phyloP scores from a whole-genome alignment of 2,797 vertebrate species.

The Hapalemur alaotrensis region DNA sequence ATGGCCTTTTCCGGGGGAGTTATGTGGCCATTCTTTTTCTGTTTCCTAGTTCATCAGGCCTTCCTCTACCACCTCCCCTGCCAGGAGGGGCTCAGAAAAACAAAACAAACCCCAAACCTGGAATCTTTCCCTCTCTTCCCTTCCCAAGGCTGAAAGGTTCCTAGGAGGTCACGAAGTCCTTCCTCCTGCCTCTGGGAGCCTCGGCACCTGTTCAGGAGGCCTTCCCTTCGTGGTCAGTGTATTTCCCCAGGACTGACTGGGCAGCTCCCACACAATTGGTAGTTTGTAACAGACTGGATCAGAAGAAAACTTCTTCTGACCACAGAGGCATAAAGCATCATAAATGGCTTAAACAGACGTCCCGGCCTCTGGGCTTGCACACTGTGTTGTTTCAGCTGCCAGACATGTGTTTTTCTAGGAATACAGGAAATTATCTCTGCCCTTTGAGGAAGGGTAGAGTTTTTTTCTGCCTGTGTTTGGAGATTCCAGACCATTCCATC shows the following conservation, averaged over 20 bases:
- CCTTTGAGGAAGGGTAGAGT: slow-evolving; percentile 53
- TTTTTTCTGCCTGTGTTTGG: slow-evolving; percentile 14
- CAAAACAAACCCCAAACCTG: not conserved
- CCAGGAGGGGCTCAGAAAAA: not conserved
- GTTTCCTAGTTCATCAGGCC: not conserved
- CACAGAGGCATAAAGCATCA: not conserved
- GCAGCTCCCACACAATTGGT: not conserved
- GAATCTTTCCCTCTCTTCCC: not conserved
- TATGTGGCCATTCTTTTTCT: not conserved
- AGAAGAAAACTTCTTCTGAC: not conserved
- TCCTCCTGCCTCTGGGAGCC: not conserved
- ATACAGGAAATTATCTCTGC: slow-evolving; percentile 67
- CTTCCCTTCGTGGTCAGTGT: not conserved
- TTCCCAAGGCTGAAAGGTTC: not conserved
- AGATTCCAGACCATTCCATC: not conserved
- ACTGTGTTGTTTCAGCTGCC: slow-evolving; percentile 53
- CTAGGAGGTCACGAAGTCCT: accelerated
- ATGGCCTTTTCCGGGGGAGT: not conserved
- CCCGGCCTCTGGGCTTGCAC: not conserved
- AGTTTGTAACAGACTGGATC: not conserved
- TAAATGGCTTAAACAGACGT: slow-evolving; percentile 54
- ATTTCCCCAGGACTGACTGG: not conserved
- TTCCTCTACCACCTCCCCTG: not conserved
- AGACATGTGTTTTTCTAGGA: slow-evolving; percentile 71
- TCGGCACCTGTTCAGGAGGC: not conserved